Evolutionary conservation across 2,797 vertebrate genomes (phyloP).

Genomic region (Threskiornis aethiopicus): DNA sequence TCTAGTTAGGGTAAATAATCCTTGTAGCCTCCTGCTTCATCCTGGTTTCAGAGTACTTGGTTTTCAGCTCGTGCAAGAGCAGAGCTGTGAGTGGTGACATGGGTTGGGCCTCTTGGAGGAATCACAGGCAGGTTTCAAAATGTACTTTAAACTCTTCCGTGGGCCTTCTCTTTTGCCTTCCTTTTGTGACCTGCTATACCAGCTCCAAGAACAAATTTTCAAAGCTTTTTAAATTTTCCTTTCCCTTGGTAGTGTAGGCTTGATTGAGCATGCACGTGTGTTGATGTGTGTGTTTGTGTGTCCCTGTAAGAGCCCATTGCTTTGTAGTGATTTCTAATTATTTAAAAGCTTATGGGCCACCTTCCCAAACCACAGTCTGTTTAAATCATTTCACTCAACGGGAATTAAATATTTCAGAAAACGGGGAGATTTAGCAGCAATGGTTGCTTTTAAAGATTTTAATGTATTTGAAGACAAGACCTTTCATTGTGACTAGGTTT

Average conservation of each 20-base stretch:
- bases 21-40: neutral
- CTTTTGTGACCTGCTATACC: neutral
- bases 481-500: conserved; percentile 17
- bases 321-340: neutral
- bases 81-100: neutral
- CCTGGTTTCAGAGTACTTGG: neutral
- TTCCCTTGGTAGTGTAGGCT: neutral
- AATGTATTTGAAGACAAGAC: neutral
- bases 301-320: neutral
- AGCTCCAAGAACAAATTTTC: neutral
- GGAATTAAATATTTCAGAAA: neutral
- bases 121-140: neutral
- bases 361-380: neutral
- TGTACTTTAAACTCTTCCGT: neutral
- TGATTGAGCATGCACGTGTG: neutral
- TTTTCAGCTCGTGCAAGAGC: neutral
- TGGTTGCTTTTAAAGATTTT: neutral
- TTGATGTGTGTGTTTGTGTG: neutral
- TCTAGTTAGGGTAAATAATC: conserved; percentile 11
- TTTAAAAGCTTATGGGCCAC: neutral
- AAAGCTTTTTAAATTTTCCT: neutral
- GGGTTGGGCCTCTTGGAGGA: neutral
- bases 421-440: neutral
- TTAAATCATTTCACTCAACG: neutral
- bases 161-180: neutral